phyloP scores from a whole-genome alignment of 2,888 invertebrate genomes.

The Phengaris alcon region DNA sequence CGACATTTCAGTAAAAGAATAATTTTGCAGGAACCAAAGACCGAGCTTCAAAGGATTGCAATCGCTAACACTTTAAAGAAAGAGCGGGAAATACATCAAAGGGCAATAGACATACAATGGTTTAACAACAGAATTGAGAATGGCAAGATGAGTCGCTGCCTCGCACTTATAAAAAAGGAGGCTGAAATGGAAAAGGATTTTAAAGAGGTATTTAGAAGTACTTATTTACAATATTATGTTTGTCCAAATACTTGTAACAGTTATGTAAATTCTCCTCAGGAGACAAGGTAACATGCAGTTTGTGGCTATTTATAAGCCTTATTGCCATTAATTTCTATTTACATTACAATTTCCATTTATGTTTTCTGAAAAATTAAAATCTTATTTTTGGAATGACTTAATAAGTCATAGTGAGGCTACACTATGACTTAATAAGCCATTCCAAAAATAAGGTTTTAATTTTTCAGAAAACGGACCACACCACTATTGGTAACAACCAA shows the following conservation, averaged over 20 bases:
- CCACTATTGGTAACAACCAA: slow-evolving; percentile 62
- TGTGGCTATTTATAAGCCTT: no score
- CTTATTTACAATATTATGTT: background rate
- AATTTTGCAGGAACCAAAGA: slow-evolving; percentile 55
- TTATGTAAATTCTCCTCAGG: no score
- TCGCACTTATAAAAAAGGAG: slow-evolving; percentile 62
- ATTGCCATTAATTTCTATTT: no score
- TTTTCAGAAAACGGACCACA: slow-evolving; percentile 67
- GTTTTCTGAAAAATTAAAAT: slow-evolving; percentile 53
- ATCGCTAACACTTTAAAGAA: slow-evolving; percentile 49
- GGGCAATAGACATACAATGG: slow-evolving; percentile 65
- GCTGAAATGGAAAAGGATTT: slow-evolving; percentile 69
- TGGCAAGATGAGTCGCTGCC: slow-evolving; percentile 63
- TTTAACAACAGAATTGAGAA: slow-evolving; percentile 68
- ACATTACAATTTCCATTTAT: no score
- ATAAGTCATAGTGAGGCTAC: no score
- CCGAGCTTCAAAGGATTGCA: slow-evolving; percentile 60
- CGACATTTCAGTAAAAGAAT: background rate
- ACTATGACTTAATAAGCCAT: no score
- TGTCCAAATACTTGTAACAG: no score
- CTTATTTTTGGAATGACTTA: background rate
- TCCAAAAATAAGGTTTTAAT: background rate
- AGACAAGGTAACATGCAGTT: no score
- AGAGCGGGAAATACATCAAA: slow-evolving; percentile 57
- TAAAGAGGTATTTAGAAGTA: slow-evolving; percentile 53